Base-by-base conservation (phyloP, 1,140 invertebrate species). In the Pectinophora gossypiella region DNA sequence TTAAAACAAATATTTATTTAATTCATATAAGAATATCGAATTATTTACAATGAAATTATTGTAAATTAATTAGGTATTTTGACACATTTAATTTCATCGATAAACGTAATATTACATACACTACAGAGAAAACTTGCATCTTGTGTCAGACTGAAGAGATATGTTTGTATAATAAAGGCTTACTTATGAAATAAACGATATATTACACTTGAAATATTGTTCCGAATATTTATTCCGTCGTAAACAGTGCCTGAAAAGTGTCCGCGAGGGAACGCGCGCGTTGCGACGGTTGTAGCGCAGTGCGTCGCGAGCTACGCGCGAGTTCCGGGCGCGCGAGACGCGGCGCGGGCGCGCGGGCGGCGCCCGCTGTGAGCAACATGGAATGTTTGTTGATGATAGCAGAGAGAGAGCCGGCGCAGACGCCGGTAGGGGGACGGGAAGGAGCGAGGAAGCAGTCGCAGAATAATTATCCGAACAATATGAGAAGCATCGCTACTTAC, bases 101-200 rank as follows among this genome's bases (percentile, higher is more conserved):
- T 76, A 81, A 68, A 76, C 61, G 62, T 75, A 66, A 60, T 68
- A 63, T 73, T 76, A 84, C 76, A 74, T 84, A 85, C 76, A 85
- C 83, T 87, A 87, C 83, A 87, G 66, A 79, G 81, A 87, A 87
- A 87, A 87, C 83, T 87, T 85, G 81, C 83, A 76, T 83, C 76
- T 76, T 65, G 59, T 64, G 61, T 83, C 80, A 82, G 76, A 79
- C 76, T 81, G 76, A 70, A 75, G 66, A 82, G 80, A 83, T 85
- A 86, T 83, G 79, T 83, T 75, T 85, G 72, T 76, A 75, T 68
- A 69, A 72, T 72, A 77, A 73, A 76, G 71, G 64, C 71, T 84
- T 80, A 80, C 76, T 82, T 85, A 82, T 66, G 72, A 80, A 79
- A 82, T 83, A 83, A 77, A 79, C 65, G 67, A 76, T 76, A 76